Base-by-base conservation (phyloP, 92 coral and sea anemone genomes). In the Epizoanthus scotinus region DNA sequence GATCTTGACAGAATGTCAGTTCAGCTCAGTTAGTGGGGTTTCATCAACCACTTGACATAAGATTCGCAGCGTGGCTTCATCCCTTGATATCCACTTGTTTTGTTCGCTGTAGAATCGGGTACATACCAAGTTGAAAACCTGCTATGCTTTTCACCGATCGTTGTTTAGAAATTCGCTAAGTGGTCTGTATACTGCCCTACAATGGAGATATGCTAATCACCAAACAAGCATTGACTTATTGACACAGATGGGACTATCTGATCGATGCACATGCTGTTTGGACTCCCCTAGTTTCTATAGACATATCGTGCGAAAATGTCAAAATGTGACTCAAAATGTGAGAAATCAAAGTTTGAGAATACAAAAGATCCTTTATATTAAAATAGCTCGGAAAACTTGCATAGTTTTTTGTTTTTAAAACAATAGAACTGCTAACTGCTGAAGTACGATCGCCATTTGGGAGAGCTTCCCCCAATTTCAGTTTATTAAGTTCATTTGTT, bases 21-120 rank as follows among this genome's bases (percentile, higher is more conserved):
- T 74, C 67, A 15, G 15, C 3, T 20, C 44, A 13, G 53, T 20
- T 42, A 13, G 53, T 13, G 25, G 24, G 19, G 18, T 57, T 75
- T 75, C 40, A 40, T 58, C 81, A 75, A 36, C 81, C 53, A 34
- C 81, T 75, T 75, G 68, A 75, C 67, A 57, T 29, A 25, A 1
- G 5, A 56, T 47, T 10, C 52, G 52, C 14, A 47, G 52, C 79
- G 7, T n/a, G 40, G n/a, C 28, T 36, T 36, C 53, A 57, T 29
- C 2, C 12, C 31, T 21, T 59, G 20, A 34, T 13, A 49, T 57
- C 56, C 34, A 28, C 25, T 21, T 34, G 40, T 34, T 34, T 34
- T 29, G n/a, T 58, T 24, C 63, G 20, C 65, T n/a, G 25, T 74
- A 56, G 15, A 20, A 73, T 56, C 66, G 53, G 42, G 6, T 2